These are phyloP conservation scores for Penaeus indicus DNA, from an alignment of 1,140 invertebrate genomes.

Conservation along the genomic window DNA sequence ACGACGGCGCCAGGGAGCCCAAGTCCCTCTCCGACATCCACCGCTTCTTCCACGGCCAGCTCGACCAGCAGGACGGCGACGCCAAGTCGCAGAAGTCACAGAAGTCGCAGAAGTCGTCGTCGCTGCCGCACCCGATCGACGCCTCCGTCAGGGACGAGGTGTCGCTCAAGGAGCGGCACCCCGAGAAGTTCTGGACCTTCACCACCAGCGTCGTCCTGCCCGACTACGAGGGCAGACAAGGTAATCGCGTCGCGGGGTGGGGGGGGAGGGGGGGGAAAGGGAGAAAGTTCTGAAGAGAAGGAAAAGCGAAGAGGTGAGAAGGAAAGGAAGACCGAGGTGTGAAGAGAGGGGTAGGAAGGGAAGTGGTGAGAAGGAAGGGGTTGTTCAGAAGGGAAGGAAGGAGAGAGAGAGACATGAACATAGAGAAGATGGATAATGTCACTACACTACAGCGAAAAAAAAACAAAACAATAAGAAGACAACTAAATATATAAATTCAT, in stretches of 20 bases:
- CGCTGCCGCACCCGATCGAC: slow-evolving; percentile 37
- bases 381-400: neutral
- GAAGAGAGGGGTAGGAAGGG: neutral
- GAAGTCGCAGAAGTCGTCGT: slow-evolving; percentile 22
- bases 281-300: neutral
- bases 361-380: too few species aligned
- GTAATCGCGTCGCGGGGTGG: neutral
- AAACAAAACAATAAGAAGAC: neutral
- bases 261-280: neutral
- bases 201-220: slow-evolving; percentile 56
- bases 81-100: slow-evolving; percentile 38
- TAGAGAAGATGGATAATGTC: neutral
- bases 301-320: neutral
- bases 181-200: slow-evolving; percentile 59
- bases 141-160: slow-evolving; percentile 37
- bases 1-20: neutral
- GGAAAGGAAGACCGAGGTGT: neutral
- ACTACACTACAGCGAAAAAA: too few species aligned
- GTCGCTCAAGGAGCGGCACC: slow-evolving; percentile 37
- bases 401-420: neutral
- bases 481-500: neutral
- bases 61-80: neutral
- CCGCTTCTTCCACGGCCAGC: slow-evolving; percentile 35
- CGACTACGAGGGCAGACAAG: slow-evolving; percentile 32
- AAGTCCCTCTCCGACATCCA: slow-evolving; percentile 23